phyloP scores from a whole-genome alignment of 2,113 vertebrate species.

The Dendrocopos noguchii region DNA sequence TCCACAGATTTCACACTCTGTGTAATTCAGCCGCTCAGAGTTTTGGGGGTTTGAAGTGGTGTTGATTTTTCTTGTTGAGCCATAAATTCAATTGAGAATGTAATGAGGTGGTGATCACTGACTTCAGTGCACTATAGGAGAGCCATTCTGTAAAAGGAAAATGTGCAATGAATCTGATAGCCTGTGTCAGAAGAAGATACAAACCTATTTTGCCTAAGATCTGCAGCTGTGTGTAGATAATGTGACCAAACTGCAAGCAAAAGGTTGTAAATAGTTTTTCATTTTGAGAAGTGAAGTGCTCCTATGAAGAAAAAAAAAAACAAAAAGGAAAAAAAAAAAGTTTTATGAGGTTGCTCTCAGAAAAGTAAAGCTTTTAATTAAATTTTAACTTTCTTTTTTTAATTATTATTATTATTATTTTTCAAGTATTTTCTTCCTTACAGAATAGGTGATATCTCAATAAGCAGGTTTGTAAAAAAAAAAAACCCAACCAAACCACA shows the following conservation, averaged over 20 bases:
- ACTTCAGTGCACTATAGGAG: conserved; percentile 62
- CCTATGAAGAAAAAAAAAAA: conserved; percentile 57
- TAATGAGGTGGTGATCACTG: conserved; percentile 69
- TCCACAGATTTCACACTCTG: conserved; percentile 19
- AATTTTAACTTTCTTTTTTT: conserved; percentile 59
- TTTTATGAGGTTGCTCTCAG: conserved; percentile 79
- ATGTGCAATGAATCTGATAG: conserved; percentile 64
- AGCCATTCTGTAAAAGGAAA: conserved; percentile 61
- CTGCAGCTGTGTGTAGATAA: conserved; percentile 66
- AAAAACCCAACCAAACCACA: neutral
- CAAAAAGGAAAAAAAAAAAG: conserved; percentile 41
- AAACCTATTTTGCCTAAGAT: conserved; percentile 62
- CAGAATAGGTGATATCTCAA: conserved; percentile 4
- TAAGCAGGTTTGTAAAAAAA: conserved; percentile 45
- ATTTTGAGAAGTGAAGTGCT: conserved; percentile 79
- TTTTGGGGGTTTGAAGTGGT: conserved; percentile 51
- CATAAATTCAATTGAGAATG: conserved; percentile 75
- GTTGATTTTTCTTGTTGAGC: conserved; percentile 77
- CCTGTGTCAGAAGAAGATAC: conserved; percentile 54
- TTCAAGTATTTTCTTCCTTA: conserved; percentile 54
- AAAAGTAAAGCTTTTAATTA: conserved; percentile 69
- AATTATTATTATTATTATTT: neutral
- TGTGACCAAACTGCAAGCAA: conserved; percentile 68
- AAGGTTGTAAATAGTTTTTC: conserved; percentile 79
- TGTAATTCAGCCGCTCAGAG: conserved; percentile 53